Base-by-base conservation (phyloP, 2,888 invertebrate genomes). In the Philaethria dido region DNA sequence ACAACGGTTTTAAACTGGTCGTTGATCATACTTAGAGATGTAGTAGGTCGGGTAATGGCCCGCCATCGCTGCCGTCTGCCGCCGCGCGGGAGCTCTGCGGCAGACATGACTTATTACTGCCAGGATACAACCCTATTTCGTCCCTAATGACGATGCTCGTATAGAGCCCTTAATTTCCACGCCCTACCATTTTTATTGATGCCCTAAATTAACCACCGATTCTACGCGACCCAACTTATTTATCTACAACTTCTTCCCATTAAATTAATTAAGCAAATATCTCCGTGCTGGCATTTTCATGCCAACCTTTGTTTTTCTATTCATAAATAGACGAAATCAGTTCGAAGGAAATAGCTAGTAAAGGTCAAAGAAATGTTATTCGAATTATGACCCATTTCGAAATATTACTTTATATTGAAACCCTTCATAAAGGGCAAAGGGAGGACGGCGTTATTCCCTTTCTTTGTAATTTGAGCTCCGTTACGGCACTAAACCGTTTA, bases 51-150 rank as follows among this genome's bases (percentile, higher is more conserved):
- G 83, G 86, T 84, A 86, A 85, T 83, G 84, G 83, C 75, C 81
- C 82, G 83, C 81, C 84, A 79, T 78, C 75, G 81, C 73, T 29
- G 50, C 50, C 54, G 64, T 52, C 67, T 54, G 57, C 62, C 54
- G 62, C 54, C 62, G 50, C 36, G 76, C 74, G 81, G 78, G 64
- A 67, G 66, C 65, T 83, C 89, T 90, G 89, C 84, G 85, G 83
- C 86, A 86, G 92, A 92, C 92, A 92, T 91, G 90, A 92, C 91
- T 91, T 92, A 92, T 92, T 89, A 85, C 86, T 86, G 85, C 87
- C 87, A 88, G 87, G 88, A 92, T 88, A 91, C 91, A 90, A 91
- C 90, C 92, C 90, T 88, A 90, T 89, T 91, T 85, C 85, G 85
- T 83, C 80, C 89, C 88, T 91, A 92, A 92, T 91, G 90, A 92